Evolutionary conservation across 30 jellyfish, hydroid and myxozoan species (phyloP).

Genomic region (Pseudorhiza aurosa): DNA sequence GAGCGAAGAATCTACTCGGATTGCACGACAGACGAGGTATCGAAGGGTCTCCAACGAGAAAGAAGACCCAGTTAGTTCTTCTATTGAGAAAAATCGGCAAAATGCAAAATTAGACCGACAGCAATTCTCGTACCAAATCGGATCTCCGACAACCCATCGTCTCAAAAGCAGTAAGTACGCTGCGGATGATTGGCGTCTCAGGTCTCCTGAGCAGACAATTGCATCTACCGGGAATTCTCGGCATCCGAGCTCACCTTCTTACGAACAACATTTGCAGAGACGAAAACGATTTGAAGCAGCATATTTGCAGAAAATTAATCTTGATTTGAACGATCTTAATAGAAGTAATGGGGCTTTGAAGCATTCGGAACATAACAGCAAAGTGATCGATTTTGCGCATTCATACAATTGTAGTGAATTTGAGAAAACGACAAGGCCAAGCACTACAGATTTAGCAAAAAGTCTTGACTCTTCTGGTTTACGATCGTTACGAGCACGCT

Average conservation of each 20-base stretch:
- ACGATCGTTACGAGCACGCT: constrained; percentile 15
- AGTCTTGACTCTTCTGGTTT: constrained; percentile 51
- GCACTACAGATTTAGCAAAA: not conserved
- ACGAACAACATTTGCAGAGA: constrained; percentile 88
- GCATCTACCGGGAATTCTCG: constrained; percentile 72
- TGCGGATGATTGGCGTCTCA: constrained; percentile 28
- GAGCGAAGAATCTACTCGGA: not conserved
- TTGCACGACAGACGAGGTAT: not conserved
- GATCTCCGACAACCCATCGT: constrained; percentile 45
- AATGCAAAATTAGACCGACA: constrained; percentile 23
- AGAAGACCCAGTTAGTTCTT: not conserved
- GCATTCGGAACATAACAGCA: not conserved
- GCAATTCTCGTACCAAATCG: not conserved
- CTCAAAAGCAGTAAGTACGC: constrained; percentile 25
- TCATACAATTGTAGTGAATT: constrained; percentile 32
- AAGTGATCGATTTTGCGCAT: constrained; percentile 5
- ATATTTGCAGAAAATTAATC: constrained; percentile 39
- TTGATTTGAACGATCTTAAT: not conserved
- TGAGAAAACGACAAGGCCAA: not conserved
- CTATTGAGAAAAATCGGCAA: not conserved
- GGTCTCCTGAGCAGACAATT: constrained; percentile 62
- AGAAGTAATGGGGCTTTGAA: not conserved
- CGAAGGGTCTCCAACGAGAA: not conserved
- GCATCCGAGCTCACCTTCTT: constrained; percentile 88
- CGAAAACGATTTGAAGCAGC: constrained; percentile 73